A percentile compares a stretch with the other conserved stretches of the same genome.
These are phyloP conservation scores for Triplophysa tibetana DNA, from an alignment of 2,113 vertebrate genomes.

Conservation along the genomic window DNA sequence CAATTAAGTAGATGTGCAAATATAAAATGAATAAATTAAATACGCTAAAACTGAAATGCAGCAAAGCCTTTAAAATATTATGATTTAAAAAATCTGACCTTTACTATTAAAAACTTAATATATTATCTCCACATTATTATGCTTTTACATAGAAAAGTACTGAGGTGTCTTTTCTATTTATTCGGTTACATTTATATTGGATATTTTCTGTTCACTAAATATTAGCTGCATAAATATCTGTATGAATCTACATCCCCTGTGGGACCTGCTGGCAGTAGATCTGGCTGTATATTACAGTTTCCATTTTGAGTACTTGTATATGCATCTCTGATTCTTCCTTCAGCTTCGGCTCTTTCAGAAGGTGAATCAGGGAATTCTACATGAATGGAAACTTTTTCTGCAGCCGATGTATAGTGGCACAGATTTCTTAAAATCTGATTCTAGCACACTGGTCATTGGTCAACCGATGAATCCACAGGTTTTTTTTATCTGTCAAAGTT, in stretches of 20 bases:
- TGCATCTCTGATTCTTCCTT: background rate
- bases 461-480: background rate
- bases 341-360: background rate
- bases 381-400: background rate
- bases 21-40: constrained; percentile 15
- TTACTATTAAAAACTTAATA: constrained; percentile 12
- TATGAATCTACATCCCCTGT: too few species aligned
- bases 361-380: background rate
- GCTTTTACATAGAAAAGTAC: background rate
- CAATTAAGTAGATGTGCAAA: background rate
- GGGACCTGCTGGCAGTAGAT: background rate
- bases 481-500: background rate
- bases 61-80: constrained; percentile 56
- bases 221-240: constrained; percentile 5
- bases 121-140: constrained; percentile 11
- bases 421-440: background rate
- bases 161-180: background rate
- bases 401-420: background rate
- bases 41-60: constrained; percentile 63
- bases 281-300: constrained; percentile 3
- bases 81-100: constrained; percentile 46
- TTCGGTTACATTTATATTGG: background rate
- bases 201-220: background rate
- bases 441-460: background rate
- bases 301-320: background rate